Conservation (phyloP, 2,888 invertebrate species). For the Pyrochroa serraticornis region DNA sequence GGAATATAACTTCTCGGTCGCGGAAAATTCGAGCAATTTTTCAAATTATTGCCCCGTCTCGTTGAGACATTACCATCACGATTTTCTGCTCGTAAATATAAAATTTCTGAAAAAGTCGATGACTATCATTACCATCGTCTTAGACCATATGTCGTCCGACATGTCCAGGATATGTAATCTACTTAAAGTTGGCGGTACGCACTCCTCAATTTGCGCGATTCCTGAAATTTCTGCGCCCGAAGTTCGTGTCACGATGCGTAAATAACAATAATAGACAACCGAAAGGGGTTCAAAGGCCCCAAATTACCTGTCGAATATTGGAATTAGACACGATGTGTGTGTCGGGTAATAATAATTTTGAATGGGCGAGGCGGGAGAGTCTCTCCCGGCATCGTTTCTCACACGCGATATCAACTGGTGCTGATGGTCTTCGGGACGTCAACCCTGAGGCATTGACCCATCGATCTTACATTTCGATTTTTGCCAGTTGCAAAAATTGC, state of each 20-base stretch:
- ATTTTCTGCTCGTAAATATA: too few relatives aligned
- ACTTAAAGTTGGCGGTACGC: not conserved
- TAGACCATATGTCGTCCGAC: too few relatives aligned
- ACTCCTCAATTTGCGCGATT: constrained; percentile 18
- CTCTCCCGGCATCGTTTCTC: constrained; percentile 2
- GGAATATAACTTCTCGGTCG: too few relatives aligned
- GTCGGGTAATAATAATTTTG: constrained; percentile 38
- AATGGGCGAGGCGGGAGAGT: constrained; percentile 36
- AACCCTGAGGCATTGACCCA: too few relatives aligned
- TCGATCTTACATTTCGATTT: constrained; percentile 1
- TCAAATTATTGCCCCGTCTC: too few relatives aligned
- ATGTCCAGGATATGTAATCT: too few relatives aligned
- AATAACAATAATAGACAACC: constrained; percentile 26
- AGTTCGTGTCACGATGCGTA: constrained; percentile 20
- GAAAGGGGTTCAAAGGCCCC: constrained; percentile 30
- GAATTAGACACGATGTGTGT: constrained; percentile 36
- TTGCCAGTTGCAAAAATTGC: too few relatives aligned
- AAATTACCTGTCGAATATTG: constrained; percentile 37
- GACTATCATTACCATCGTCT: too few relatives aligned
- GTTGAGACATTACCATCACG: too few relatives aligned
- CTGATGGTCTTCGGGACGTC: too few relatives aligned
- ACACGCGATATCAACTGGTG: constrained; percentile 8
- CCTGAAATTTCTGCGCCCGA: constrained; percentile 11
- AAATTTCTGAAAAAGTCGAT: too few relatives aligned
- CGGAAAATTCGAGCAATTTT: too few relatives aligned